Conservation (phyloP, 2,797 vertebrate genomes). For the Dallia pectoralis region DNA sequence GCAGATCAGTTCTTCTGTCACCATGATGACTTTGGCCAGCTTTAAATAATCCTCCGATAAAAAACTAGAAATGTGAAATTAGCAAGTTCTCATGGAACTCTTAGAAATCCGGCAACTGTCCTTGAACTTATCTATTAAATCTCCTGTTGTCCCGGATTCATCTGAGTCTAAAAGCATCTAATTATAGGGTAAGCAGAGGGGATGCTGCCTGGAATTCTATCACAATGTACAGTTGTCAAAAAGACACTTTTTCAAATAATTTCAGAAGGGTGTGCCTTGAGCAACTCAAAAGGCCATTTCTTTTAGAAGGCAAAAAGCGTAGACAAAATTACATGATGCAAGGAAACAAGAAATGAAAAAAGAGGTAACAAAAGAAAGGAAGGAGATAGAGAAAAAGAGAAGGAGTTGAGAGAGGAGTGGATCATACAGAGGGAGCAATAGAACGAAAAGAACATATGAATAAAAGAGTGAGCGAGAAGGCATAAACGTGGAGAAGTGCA, state of each 20-base stretch:
- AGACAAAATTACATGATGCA: background rate
- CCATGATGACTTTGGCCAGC: background rate
- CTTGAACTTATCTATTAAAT: background rate
- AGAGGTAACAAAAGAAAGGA: constrained; percentile 14
- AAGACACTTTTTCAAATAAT: background rate
- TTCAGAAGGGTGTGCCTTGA: constrained; percentile 26
- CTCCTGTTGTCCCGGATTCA: too few relatives aligned
- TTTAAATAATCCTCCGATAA: background rate
- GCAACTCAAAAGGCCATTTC: constrained; percentile 44
- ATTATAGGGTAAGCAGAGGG: background rate
- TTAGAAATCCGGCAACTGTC: background rate
- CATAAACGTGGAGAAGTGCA: constrained; percentile 2
- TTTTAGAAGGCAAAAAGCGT: constrained; percentile 45
- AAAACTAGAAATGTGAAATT: background rate
- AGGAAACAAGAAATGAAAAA: constrained; percentile 30
- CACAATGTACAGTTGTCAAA: background rate
- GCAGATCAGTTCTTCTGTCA: background rate
- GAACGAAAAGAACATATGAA: constrained; percentile 43
- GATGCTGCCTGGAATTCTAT: background rate
- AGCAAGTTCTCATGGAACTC: background rate
- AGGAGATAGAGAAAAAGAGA: constrained; percentile 20
- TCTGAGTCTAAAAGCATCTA: background rate
- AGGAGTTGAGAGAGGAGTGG: constrained; percentile 59
- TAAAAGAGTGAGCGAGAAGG: constrained; percentile 21
- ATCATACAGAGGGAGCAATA: constrained; percentile 43